These are phyloP conservation scores for Chrysochloris asiatica DNA, from an alignment of 2,113 vertebrate species.

Conservation along the genomic window DNA sequence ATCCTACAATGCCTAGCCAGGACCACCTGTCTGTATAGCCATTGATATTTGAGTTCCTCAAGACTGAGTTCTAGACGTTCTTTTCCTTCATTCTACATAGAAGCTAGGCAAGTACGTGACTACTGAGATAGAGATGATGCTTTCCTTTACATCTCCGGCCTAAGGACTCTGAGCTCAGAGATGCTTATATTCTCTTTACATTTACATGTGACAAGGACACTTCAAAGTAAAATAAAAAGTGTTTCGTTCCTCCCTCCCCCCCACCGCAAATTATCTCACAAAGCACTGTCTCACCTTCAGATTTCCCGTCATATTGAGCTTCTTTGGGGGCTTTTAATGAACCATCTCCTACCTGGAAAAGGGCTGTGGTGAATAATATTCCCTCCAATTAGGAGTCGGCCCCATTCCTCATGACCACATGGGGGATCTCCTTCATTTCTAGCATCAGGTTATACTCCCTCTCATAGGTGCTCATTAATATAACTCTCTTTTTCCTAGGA, in stretches of 20 bases:
- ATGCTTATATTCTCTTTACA: not conserved
- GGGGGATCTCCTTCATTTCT: not conserved
- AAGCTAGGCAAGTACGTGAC: not conserved
- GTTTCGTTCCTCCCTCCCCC: too few species aligned
- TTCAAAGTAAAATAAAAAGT: conserved; percentile 13
- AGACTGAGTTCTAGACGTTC: not conserved
- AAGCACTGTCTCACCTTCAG: not conserved
- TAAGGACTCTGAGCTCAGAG: not conserved
- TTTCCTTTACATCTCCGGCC: conserved; percentile 11
- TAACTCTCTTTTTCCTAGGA: conserved; percentile 1
- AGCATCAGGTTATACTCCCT: not conserved
- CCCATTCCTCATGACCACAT: not conserved
- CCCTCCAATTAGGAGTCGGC: not conserved
- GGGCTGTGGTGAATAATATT: not conserved
- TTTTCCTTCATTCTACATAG: conserved; percentile 6
- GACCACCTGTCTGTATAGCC: not conserved
- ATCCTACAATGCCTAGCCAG: too few species aligned
- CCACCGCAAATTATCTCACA: not conserved
- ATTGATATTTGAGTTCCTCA: conserved; percentile 36
- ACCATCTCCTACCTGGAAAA: not conserved
- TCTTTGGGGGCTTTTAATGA: not conserved
- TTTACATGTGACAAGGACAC: conserved; percentile 3
- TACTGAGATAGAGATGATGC: conserved; percentile 1
- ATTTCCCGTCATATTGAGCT: not conserved
- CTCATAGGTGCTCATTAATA: not conserved